Percentiles rank a stretch among this genome's conserved stretches.
Evolutionary conservation across 2,113 vertebrate species (phyloP).

Genomic region (Potamarius usumacintae): DNA sequence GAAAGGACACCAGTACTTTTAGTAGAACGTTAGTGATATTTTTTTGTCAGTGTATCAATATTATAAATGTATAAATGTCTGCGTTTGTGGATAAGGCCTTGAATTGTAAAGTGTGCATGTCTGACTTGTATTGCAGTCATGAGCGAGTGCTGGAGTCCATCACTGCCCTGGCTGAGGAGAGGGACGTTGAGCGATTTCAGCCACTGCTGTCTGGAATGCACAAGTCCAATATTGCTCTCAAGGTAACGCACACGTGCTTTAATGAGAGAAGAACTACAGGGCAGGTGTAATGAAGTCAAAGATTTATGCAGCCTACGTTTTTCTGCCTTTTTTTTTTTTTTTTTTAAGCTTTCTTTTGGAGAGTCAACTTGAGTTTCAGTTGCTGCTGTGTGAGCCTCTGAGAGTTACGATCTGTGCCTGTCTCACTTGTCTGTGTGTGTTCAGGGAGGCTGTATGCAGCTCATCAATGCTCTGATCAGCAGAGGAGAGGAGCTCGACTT

Average conservation of each 20-base stretch:
- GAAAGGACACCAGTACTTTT: neutral
- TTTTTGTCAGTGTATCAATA: neutral
- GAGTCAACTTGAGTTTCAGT: neutral
- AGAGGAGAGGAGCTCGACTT: constrained; percentile 86
- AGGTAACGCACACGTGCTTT: constrained; percentile 63
- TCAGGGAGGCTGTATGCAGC: constrained; percentile 83
- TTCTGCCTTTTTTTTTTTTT: neutral
- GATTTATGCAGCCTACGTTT: neutral
- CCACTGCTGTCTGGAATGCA: constrained; percentile 80
- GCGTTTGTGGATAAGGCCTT: neutral
- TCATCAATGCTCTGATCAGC: constrained; percentile 86
- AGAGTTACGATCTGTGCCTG: neutral
- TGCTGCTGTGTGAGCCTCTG: neutral
- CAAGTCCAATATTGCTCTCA: constrained; percentile 76
- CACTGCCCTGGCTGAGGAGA: constrained; percentile 83
- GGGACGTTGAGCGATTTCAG: constrained; percentile 83
- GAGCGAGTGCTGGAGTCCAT: constrained; percentile 85
- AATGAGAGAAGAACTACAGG: neutral
- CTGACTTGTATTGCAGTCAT: constrained; percentile 56
- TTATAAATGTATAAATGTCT: neutral
- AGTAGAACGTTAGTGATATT: neutral
- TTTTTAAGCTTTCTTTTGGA: neutral
- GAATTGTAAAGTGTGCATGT: neutral
- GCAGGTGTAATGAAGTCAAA: neutral
- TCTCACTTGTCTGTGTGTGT: constrained; percentile 53